phyloP scores from a whole-genome alignment of 2,797 vertebrate species.

The Myoxocephalus aenaeus region DNA sequence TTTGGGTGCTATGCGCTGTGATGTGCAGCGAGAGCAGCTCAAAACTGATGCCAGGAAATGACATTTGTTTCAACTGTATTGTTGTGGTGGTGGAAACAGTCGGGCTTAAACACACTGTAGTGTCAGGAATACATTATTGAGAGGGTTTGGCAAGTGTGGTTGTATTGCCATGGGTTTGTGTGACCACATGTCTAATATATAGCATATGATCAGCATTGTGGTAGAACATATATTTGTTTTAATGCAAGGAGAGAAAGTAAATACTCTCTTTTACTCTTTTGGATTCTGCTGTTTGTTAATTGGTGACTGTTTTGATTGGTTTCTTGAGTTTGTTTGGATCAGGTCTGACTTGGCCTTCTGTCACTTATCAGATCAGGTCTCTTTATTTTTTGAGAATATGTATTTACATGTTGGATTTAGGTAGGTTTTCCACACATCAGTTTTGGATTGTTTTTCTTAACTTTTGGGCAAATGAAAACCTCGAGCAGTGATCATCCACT shows the following conservation, averaged over 20 bases:
- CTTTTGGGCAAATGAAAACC: not conserved
- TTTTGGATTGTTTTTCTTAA: not conserved
- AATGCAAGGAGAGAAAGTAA: not conserved
- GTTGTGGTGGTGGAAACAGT: not conserved
- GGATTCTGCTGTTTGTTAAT: constrained; percentile 1
- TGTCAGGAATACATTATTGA: not conserved
- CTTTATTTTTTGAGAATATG: not conserved
- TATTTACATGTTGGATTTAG: not conserved
- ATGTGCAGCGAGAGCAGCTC: too few species aligned
- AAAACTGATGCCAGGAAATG: too few species aligned
- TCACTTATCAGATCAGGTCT: not conserved
- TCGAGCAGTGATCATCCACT: not conserved
- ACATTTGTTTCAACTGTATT: too few species aligned
- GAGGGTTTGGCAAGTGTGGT: not conserved
- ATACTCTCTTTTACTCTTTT: not conserved
- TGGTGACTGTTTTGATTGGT: constrained; percentile 6
- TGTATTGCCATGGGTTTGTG: not conserved
- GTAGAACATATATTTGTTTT: too few species aligned
- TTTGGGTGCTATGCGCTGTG: too few species aligned
- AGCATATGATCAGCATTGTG: not conserved
- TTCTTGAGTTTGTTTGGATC: not conserved
- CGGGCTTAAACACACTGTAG: not conserved
- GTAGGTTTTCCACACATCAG: not conserved
- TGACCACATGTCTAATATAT: not conserved
- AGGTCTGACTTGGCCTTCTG: not conserved